Evolutionary conservation across 2,797 vertebrate species (phyloP), one percentile per base, ranked within the genome.

Genomic region (Onychomys leucogaster): DNA sequence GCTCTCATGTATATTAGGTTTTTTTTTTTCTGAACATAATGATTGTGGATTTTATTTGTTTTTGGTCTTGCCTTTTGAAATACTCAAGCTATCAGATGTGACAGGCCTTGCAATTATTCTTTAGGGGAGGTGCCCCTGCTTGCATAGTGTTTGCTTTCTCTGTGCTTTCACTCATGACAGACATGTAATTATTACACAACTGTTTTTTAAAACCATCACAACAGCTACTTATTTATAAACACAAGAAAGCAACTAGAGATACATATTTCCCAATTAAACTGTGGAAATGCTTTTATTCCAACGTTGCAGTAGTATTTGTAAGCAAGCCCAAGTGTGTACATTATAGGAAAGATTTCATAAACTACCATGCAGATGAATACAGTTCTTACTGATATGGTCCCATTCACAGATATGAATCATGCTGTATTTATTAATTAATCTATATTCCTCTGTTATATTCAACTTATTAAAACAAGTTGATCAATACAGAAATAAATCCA

Each of bases 141-240:
- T 96, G 55, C 91, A 94, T 91, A 97, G 82, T 85, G 90, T 98
- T 73, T 94, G 85, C 96, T 98, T 98, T 93, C 94, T 29, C 98
- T 91, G 63, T 97, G 95, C 76, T 98, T 98, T 98, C 97, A 98
- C 57, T 97, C 95, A 96, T 71, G 71, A 92, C 67, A 97, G 96
- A 98, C 92, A 96, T 96, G 92, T 93, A 98, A 98, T 98, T 98
- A 98, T 98, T 98, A 97, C 29, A 97, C 92, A 98, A 97, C 95
- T 96, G 52, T 96, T 71, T 97, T 93, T 98, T 76, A 12, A 96
- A 98, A 97, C 94, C 94, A 98, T 98, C 95, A 98, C 94, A 98
- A 98, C 49, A 97, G 87, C 96, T 88, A 95, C 59, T 94, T 96
- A 98, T 98, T 98, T 97, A 96, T 97, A 98, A 98, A 98, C 98